Evolutionary conservation across 2,797 vertebrate species (phyloP).

Genomic region (Lates japonicus): DNA sequence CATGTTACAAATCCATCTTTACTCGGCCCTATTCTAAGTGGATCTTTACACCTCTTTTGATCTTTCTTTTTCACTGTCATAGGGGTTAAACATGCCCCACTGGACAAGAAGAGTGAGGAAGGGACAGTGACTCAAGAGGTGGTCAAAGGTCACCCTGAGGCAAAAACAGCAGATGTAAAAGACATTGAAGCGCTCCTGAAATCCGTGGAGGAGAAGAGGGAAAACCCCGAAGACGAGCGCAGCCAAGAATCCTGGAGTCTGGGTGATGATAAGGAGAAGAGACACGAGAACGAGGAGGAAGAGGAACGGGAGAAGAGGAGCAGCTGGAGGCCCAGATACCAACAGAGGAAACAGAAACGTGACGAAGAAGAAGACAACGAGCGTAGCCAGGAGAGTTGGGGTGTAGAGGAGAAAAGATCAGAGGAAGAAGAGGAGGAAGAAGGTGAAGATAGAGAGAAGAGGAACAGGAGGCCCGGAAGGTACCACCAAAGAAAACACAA

Average conservation of each 20-base stretch:
- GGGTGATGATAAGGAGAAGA: slow-evolving; percentile 77
- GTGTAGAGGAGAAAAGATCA: slow-evolving; percentile 53
- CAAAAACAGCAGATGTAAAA: slow-evolving; percentile 72
- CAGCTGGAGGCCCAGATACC: slow-evolving; percentile 70
- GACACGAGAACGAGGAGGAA: slow-evolving; percentile 35
- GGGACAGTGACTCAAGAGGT: slow-evolving; percentile 68
- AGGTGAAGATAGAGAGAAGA: slow-evolving; percentile 76
- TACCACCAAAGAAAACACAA: slow-evolving; percentile 80
- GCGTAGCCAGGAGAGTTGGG: slow-evolving; percentile 80
- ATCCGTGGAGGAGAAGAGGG: slow-evolving; percentile 76
- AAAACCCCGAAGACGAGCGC: slow-evolving; percentile 74
- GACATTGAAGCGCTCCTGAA: slow-evolving; percentile 76
- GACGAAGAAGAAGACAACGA: slow-evolving; percentile 70
- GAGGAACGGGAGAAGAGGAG: slow-evolving; percentile 69
- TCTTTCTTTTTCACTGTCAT: slow-evolving; percentile 17
- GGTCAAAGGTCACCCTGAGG: slow-evolving; percentile 52
- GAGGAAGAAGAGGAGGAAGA: slow-evolving; percentile 51
- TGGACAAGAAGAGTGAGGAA: slow-evolving; percentile 81
- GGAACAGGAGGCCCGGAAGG: slow-evolving; percentile 76
- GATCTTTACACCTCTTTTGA: not conserved
- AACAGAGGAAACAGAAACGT: slow-evolving; percentile 73
- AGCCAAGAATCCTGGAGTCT: slow-evolving; percentile 84
- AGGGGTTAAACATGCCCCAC: slow-evolving; percentile 85
- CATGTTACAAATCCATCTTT: not conserved
- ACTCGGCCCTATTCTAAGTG: not conserved